These are phyloP conservation scores for Lagria hirta DNA, from an alignment of 2,888 invertebrate genomes.

Conservation along the genomic window DNA sequence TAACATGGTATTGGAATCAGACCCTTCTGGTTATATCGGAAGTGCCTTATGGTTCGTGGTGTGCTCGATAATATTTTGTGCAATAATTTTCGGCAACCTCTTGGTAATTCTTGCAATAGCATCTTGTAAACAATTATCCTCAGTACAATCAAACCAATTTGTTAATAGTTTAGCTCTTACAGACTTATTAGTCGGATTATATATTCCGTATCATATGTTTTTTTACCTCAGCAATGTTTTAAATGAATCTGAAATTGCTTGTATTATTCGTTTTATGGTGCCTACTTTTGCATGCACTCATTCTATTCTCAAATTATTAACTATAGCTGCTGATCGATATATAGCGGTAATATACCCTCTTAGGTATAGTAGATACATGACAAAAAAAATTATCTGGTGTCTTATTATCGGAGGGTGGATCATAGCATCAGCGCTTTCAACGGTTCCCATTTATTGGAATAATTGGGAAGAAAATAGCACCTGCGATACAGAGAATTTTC, in stretches of 20 bases:
- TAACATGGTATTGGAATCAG: no score
- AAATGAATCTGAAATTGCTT: slow-evolving; percentile 63
- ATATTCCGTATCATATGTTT: slow-evolving; percentile 78
- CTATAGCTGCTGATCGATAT: slow-evolving; percentile 78
- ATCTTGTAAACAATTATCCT: slow-evolving; percentile 67
- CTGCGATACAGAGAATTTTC: slow-evolving; percentile 67
- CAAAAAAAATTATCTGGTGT: slow-evolving; percentile 63
- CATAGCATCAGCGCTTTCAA: slow-evolving; percentile 65
- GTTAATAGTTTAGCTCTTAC: slow-evolving; percentile 77
- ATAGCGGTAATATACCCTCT: slow-evolving; percentile 78
- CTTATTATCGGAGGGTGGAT: slow-evolving; percentile 70
- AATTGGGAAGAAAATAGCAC: slow-evolving; percentile 60
- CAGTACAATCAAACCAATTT: slow-evolving; percentile 74
- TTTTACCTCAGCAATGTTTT: slow-evolving; percentile 60
- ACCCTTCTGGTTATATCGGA: slow-evolving; percentile 8
- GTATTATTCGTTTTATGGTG: slow-evolving; percentile 71
- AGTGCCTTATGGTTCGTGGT: slow-evolving; percentile 61
- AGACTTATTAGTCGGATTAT: slow-evolving; percentile 75
- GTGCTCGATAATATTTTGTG: slow-evolving; percentile 65
- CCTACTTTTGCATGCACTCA: slow-evolving; percentile 76
- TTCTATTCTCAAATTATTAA: slow-evolving; percentile 76
- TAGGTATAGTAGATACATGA: slow-evolving; percentile 75
- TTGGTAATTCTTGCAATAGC: slow-evolving; percentile 75
- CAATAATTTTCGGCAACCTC: slow-evolving; percentile 72
- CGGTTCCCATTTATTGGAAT: slow-evolving; percentile 77